Evolutionary conservation across 2,888 invertebrate genomes (phyloP).

Genomic region (Norana najaformis): DNA sequence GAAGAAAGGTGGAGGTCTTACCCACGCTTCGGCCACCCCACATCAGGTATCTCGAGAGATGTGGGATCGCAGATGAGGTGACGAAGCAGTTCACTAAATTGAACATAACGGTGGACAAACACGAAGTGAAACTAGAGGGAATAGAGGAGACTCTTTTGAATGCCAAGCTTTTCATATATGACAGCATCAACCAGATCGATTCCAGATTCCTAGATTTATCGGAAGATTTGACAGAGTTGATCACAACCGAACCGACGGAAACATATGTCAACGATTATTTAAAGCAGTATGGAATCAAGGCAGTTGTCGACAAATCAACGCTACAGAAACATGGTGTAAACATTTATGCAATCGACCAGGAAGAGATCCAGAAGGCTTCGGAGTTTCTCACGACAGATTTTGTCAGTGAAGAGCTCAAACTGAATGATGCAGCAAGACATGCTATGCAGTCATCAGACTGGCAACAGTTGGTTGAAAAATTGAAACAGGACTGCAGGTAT

Average conservation of each 20-base stretch:
- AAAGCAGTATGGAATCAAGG: neutral
- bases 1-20: neutral
- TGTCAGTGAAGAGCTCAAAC: neutral
- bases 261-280: neutral
- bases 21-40: neutral
- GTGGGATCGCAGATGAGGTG: neutral
- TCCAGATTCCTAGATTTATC: neutral
- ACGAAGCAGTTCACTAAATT: neutral
- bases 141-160: neutral
- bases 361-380: neutral
- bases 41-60: neutral
- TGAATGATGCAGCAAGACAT: neutral
- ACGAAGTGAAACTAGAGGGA: neutral
- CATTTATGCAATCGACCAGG: neutral
- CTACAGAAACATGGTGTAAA: neutral
- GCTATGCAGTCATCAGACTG: neutral
- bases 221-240: slow-evolving; percentile 7
- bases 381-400: neutral
- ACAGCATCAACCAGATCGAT: neutral
- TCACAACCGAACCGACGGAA: neutral
- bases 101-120: neutral
- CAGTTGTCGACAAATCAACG: neutral
- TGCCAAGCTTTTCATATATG: neutral
- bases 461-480: neutral
- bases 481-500: neutral